Evolutionary conservation across 2,888 invertebrate species (phyloP), one percentile per base, ranked within the genome.

Genomic region (Tromatobia lineatoria): DNA sequence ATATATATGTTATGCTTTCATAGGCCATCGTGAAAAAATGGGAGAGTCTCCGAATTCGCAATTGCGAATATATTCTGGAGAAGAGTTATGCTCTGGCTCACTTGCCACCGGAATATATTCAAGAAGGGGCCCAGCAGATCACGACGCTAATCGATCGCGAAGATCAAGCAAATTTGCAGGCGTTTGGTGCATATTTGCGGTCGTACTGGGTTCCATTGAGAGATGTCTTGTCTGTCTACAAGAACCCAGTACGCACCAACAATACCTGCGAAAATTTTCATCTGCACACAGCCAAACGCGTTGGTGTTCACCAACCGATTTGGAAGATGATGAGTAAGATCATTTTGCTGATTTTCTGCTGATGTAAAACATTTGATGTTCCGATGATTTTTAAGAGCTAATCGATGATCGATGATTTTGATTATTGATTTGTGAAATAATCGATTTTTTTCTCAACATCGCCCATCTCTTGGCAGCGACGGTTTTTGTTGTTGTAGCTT

Each of bases 231-330:
- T 50, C 50, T 6, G 50, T 50, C 50, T 50, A 3, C 25, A 66
- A 52, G n/a, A 76, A 76, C 45, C 67, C 76, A 67, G 76, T 76
- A 54, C 76, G 76, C 23, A 76, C 76, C 38, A 76, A 76, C 25
- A 76, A 76, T 25, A 20, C 76, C n/a, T 76, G 67, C 45, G 66
- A 50, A 54, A 29, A 18, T 38, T 29, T 38, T 18, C 64, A 64
- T 18, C n/a, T 38, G 6, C 38, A 64, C 38, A 42, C 38, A 45
- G 42, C 59, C 10, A 73, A 57, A 38, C 73, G 57, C 25, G 29
- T 73, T 59, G 73, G 59, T 29, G 73, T 73, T 23, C 73, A 59
- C 47, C 73, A 73, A 18, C 20, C 18, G 6, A 47, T 71, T 57
- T 71, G 71, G 71, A 71, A 54, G 29, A 73, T 73, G 73, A 73